phyloP scores from a whole-genome alignment of 1,140 invertebrate species.

The Olivierus martensii region DNA sequence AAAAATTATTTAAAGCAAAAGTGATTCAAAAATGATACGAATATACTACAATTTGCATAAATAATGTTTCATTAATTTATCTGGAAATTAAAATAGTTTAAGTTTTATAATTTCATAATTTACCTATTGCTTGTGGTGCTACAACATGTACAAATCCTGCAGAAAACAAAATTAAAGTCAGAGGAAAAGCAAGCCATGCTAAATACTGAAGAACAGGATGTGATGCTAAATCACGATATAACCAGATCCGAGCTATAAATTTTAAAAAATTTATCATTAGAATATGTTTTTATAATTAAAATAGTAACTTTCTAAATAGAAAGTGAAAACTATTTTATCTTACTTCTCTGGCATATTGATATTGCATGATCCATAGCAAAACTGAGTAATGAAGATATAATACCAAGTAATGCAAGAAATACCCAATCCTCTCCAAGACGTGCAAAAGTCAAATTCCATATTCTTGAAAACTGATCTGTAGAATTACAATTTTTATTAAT shows the following conservation, averaged over 20 bases:
- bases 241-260: conserved; percentile 71
- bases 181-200: conserved; percentile 79
- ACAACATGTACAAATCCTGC: conserved; percentile 89
- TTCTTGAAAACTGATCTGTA: conserved; percentile 23
- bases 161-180: conserved; percentile 80
- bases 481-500: conserved; percentile 18
- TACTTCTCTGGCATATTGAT: conserved; percentile 82
- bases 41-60: too few species aligned
- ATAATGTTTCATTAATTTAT: too few species aligned
- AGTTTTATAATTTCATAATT: conserved; percentile 10
- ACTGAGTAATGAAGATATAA: conserved; percentile 89
- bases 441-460: conserved; percentile 78
- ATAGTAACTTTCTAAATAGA: too few species aligned
- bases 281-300: too few species aligned
- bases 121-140: conserved; percentile 87
- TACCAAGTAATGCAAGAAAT: conserved; percentile 81
- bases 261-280: neutral
- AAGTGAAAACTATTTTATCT: too few species aligned
- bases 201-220: conserved; percentile 65
- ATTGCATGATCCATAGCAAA: conserved; percentile 94
- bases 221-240: conserved; percentile 72
- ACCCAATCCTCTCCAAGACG: conserved; percentile 85
- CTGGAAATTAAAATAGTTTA: too few species aligned
- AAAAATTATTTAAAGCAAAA: too few species aligned
- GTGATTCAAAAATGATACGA: too few species aligned